Percentiles rank a stretch among this genome's conserved stretches.
Evolutionary conservation across 64 coral and sea anemone species (phyloP).

Genomic region (Dendrophyllia cribrosa): DNA sequence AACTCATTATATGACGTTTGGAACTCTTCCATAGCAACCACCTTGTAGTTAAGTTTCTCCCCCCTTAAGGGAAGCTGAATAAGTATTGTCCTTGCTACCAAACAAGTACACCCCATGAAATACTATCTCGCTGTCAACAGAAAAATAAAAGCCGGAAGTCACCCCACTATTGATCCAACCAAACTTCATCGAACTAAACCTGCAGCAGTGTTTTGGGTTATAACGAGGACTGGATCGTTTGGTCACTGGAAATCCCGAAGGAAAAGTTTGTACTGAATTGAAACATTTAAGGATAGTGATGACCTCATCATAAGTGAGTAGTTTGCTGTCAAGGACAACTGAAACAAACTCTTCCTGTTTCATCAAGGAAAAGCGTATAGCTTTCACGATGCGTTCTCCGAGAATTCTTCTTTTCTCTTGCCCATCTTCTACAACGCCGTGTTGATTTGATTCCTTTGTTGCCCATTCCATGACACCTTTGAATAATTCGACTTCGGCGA

Average conservation of each 20-base stretch:
- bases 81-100: background rate
- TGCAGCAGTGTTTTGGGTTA: background rate
- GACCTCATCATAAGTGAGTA: background rate
- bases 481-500: background rate
- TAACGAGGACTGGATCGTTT: background rate
- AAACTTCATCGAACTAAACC: background rate
- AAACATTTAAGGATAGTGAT: background rate
- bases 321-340: background rate
- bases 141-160: background rate
- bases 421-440: background rate
- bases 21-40: too few relatives aligned
- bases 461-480: slow-evolving; percentile 1
- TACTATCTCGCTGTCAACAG: background rate
- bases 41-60: too few relatives aligned
- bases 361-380: background rate
- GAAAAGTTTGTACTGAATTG: background rate
- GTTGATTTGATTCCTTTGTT: background rate
- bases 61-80: background rate
- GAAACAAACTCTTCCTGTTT: background rate
- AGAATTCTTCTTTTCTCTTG: background rate
- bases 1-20: too few relatives aligned
- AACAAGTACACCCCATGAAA: background rate
- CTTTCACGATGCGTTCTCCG: background rate
- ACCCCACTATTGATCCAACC: background rate
- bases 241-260: background rate